Conservation (phyloP, 2,797 vertebrate genomes). For the Enteromius viviparus region DNA sequence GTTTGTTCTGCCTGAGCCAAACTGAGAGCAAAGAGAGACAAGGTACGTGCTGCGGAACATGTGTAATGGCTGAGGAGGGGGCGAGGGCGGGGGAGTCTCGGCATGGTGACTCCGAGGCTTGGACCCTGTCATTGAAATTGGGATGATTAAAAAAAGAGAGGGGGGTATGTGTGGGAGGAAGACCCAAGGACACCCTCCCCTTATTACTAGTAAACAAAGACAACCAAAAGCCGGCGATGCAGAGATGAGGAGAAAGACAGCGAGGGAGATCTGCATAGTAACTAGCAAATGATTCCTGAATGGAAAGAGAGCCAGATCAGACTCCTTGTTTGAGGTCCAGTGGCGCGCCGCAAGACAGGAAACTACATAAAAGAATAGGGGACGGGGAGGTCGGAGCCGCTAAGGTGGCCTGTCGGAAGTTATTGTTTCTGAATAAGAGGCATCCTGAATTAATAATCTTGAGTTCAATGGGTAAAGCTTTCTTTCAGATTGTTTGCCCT, state of each 20-base stretch:
- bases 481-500: slow-evolving; percentile 40
- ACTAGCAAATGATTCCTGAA: slow-evolving; percentile 60
- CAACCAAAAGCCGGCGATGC: slow-evolving; percentile 46
- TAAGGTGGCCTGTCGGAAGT: slow-evolving; percentile 72
- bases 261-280: slow-evolving; percentile 47
- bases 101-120: slow-evolving; percentile 76
- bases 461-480: slow-evolving; percentile 51
- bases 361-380: slow-evolving; percentile 79
- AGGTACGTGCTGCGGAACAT: slow-evolving; percentile 84
- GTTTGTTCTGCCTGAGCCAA: slow-evolving; percentile 82
- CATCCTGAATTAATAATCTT: slow-evolving; percentile 61
- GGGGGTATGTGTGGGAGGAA: slow-evolving; percentile 55
- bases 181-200: slow-evolving; percentile 54
- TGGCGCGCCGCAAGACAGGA: slow-evolving; percentile 85
- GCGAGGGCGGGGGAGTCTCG: slow-evolving; percentile 70
- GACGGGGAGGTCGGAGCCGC: slow-evolving; percentile 69
- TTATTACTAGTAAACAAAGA: slow-evolving; percentile 61
- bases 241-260: slow-evolving; percentile 42
- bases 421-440: slow-evolving; percentile 73
- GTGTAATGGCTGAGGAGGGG: slow-evolving; percentile 70
- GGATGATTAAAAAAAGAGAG: slow-evolving; percentile 55
- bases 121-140: slow-evolving; percentile 65
- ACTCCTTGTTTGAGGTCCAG: slow-evolving; percentile 65
- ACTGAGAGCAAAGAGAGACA: slow-evolving; percentile 67
- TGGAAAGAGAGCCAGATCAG: slow-evolving; percentile 71